Conservation (phyloP, 2,113 vertebrate species). For the Helogale parvula region DNA sequence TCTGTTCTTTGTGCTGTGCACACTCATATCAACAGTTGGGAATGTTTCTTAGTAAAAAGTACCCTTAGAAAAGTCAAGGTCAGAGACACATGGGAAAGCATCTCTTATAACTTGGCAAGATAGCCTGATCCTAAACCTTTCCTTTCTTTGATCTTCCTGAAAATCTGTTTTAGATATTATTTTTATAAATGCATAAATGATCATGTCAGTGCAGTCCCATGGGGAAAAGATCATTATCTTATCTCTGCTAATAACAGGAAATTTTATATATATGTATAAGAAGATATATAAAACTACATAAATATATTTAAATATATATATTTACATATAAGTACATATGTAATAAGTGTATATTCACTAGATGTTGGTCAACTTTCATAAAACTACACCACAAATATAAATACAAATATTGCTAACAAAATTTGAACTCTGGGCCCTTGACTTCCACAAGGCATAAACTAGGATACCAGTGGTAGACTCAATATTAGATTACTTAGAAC, state of each 20-base stretch:
- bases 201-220: slow-evolving; percentile 35
- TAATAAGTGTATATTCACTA: slow-evolving; percentile 17
- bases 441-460: neutral
- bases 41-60: neutral
- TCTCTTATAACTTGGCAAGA: neutral
- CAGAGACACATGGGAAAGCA: neutral
- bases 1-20: neutral
- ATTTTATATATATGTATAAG: neutral
- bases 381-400: neutral
- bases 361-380: slow-evolving; percentile 13
- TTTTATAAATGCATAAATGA: slow-evolving; percentile 62
- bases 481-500: neutral
- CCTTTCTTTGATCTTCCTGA: slow-evolving; percentile 33
- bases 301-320: neutral
- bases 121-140: neutral
- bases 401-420: neutral
- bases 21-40: neutral
- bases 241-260: slow-evolving; percentile 50
- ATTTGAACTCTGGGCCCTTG: neutral
- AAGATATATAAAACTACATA: neutral
- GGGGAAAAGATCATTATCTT: slow-evolving; percentile 51
- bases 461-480: neutral
- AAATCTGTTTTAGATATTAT: slow-evolving; percentile 45
- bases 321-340: neutral
- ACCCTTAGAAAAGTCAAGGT: neutral